Evolutionary conservation across 2,888 invertebrate genomes (phyloP), one percentile per base, ranked within the genome.

Genomic region (Poecilobothrus nobilitatus): DNA sequence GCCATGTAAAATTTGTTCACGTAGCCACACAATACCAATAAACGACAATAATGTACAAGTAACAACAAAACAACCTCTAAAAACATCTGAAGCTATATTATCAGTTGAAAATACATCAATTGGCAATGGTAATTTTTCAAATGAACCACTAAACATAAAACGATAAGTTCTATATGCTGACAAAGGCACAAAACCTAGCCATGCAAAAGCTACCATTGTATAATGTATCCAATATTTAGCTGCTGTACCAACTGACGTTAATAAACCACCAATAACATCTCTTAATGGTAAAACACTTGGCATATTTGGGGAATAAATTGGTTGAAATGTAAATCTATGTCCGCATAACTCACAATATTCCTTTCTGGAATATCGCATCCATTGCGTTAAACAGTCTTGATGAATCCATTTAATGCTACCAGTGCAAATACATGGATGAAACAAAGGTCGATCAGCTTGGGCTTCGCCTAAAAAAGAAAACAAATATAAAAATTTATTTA

Each of bases 241-340:
- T 1, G 97, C 97, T 64, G 94, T 93, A 4, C 91, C 91, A 41
- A 97, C 89, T 22, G 95, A 97, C 5, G 91, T 89, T 68, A 95
- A 84, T 66, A 97, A 83, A 2, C 99, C 99, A 65, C 92, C 91
- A 0, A 95, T 87, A 10, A 99, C 92, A 81, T 98, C 98, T 73
- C 89, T 88, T 41, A 99, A 84, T 0, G 99, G 99, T 76, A 99
- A 84, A 71, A 97, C 87, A 71, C 97, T 89, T n/a, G 99, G 99
- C 99, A 99, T 99, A 80, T 99, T 98, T 37, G 97, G 95, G n/a
- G 97, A 95, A 83, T 99, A 99, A 76, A 99, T 98, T 37, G 99
- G 99, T 78, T 95, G 96, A 79, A 99, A 99, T 5, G 96, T 95
- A 83, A 98, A 99, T 71, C 95, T 89, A 83, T 99, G 94, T 71